A percentile compares a stretch with the other conserved stretches of the same genome.
Conservation (phyloP, 2,113 vertebrate genomes). For the Hippocampus zosterae region DNA sequence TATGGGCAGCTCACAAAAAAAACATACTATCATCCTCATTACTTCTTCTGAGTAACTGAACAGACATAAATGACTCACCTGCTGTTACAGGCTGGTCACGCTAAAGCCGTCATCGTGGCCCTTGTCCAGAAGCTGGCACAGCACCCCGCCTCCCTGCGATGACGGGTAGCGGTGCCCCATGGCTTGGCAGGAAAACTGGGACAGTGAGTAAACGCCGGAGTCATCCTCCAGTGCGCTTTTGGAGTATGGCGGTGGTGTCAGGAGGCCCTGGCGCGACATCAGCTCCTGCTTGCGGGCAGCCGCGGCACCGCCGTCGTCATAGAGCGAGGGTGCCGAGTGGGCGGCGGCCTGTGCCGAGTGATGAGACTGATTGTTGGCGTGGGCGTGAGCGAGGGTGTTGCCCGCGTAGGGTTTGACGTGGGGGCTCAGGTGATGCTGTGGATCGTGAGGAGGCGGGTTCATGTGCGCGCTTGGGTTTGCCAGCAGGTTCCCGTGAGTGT, state of each 20-base stretch:
- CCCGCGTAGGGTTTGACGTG: conserved; percentile 43
- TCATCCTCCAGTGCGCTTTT: conserved; percentile 85
- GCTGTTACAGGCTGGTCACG: conserved; percentile 96
- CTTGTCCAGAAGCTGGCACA: conserved; percentile 94
- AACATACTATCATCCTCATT: neutral
- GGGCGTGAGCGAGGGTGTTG: conserved; percentile 44
- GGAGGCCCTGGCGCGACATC: conserved; percentile 75
- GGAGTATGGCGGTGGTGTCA: conserved; percentile 63
- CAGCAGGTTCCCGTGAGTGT: conserved; percentile 41
- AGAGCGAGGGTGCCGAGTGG: conserved; percentile 57
- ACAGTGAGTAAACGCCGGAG: conserved; percentile 83
- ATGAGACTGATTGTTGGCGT: conserved; percentile 46
- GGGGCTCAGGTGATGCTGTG: conserved; percentile 60
- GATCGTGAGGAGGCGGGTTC: conserved; percentile 38
- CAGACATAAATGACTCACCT: conserved; percentile 60
- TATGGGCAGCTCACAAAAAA: neutral
- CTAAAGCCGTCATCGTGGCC: conserved; percentile 95
- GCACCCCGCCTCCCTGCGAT: conserved; percentile 84
- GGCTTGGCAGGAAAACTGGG: conserved; percentile 79
- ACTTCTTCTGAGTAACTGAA: neutral
- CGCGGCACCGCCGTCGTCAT: conserved; percentile 82
- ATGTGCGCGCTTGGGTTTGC: conserved; percentile 41
- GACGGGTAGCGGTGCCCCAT: conserved; percentile 81
- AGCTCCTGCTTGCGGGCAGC: conserved; percentile 80
- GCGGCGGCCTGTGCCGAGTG: conserved; percentile 44